Evolutionary conservation across 2,113 vertebrate genomes (phyloP), one percentile per base, ranked within the genome.

Genomic region (Pionites leucogaster): DNA sequence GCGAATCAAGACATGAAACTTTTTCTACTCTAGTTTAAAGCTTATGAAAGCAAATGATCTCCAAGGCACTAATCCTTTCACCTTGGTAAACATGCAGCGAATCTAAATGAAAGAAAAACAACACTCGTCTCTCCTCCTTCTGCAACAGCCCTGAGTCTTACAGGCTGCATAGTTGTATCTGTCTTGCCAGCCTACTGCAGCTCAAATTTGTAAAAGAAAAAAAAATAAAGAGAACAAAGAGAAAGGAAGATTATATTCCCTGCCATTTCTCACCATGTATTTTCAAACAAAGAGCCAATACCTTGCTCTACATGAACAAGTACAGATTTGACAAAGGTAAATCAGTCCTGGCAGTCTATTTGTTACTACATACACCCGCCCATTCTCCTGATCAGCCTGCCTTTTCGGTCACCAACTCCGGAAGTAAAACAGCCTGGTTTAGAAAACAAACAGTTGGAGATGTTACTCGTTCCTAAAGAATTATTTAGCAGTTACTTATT

Each of bases 41-140:
- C 95, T 95, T 97, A 97, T 96, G 97, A 97, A 98, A 97, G 97
- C 91, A 97, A 97, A 97, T 96, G 89, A 98, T 98, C 97, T 98
- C 97, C 89, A 97, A 96, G 94, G 92, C 91, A 96, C 89, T 97
- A 97, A 98, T 97, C 95, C 91, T 96, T 97, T 97, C 97, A 98
- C 97, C 96, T 96, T 90, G 47, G 95, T 97, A 97, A 98, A 97
- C 97, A 97, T 52, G 88, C 92, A 97, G 92, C 1, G 29, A 96
- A 97, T 97, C 93, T 95, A 91, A 97, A 94, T 52, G 22, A 97
- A 97, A 94, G 88, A 47, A 96, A 96, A 96, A 41, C 84, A 52
- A 69, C 46, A 41, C 44, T 91, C 57, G 52, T 70, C 70, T 19
- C 79, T 69, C 70, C 47, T 82, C 14, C 28, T 80, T 46, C 53